These are phyloP conservation scores for Oryzias sinensis DNA, from an alignment of 2,797 vertebrate genomes.

Conservation along the genomic window DNA sequence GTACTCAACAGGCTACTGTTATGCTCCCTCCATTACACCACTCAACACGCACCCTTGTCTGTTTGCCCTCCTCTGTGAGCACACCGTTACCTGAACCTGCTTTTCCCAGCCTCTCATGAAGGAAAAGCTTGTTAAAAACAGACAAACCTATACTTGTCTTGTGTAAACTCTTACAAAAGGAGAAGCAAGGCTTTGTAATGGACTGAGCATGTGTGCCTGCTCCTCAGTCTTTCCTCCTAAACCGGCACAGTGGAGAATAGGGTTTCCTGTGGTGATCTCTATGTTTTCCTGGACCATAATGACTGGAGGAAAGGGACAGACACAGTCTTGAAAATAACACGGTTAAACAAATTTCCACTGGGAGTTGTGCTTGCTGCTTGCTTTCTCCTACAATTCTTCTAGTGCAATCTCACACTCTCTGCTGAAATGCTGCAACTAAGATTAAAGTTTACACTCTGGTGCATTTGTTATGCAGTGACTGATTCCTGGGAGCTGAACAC, in stretches of 20 bases:
- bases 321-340: constrained; percentile 37
- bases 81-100: constrained; percentile 61
- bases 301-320: constrained; percentile 49
- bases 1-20: neutral
- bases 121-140: constrained; percentile 51
- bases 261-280: constrained; percentile 55
- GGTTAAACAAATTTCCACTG: constrained; percentile 54
- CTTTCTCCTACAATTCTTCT: constrained; percentile 20
- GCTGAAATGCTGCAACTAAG: neutral
- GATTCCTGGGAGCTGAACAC: too few species aligned
- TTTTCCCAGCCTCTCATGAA: constrained; percentile 57
- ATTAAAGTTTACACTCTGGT: neutral
- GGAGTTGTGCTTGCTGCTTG: constrained; percentile 18
- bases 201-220: constrained; percentile 39
- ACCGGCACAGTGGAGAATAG: constrained; percentile 28
- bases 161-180: constrained; percentile 55
- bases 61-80: constrained; percentile 18
- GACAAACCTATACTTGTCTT: constrained; percentile 36
- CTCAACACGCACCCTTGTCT: constrained; percentile 29
- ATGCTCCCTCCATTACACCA: constrained; percentile 19
- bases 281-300: constrained; percentile 54
- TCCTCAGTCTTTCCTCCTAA: constrained; percentile 55
- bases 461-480: too few species aligned
- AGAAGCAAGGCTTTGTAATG: constrained; percentile 66
- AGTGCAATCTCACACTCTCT: constrained; percentile 21